A percentile compares a stretch with the other conserved stretches of the same genome.
Evolutionary conservation across 1,140 invertebrate species (phyloP).

Genomic region (Caenorhabditis brenneri): DNA sequence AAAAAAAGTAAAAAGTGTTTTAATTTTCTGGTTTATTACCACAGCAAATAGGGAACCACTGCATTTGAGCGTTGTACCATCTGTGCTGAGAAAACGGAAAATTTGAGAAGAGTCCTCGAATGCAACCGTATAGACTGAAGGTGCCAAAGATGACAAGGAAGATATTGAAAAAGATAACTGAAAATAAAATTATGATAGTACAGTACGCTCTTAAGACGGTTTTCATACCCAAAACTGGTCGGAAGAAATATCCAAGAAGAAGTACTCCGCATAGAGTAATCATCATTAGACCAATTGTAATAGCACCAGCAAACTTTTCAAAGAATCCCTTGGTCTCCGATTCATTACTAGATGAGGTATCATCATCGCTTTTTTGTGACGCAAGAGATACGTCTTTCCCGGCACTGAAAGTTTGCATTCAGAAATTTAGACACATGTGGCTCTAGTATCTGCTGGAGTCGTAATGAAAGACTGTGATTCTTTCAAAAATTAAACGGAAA

Average conservation of each 20-base stretch:
- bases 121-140: conserved; percentile 55
- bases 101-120: conserved; percentile 57
- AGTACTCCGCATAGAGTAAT: conserved; percentile 60
- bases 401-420: not conserved
- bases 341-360: not conserved
- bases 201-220: no score
- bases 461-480: no score
- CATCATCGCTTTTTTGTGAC: not conserved
- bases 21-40: not conserved
- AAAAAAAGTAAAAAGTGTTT: not conserved
- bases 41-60: not conserved
- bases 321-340: conserved; percentile 32
- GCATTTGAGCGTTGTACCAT: conserved; percentile 35
- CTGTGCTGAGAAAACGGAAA: not conserved
- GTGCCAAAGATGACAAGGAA: conserved; percentile 63
- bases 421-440: no score
- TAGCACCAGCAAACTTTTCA: conserved; percentile 48
- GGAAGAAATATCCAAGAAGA: conserved; percentile 65
- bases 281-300: conserved; percentile 55
- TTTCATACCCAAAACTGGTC: conserved; percentile 60
- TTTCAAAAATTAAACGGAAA: no score
- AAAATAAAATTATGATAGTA: conserved; percentile 50
- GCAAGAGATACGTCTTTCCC: conserved; percentile 21
- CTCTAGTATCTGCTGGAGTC: no score
- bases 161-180: conserved; percentile 64